A percentile compares a stretch with the other conserved stretches of the same genome.
phyloP scores from a whole-genome alignment of 2,113 vertebrate species.

The Antennarius striatus region DNA sequence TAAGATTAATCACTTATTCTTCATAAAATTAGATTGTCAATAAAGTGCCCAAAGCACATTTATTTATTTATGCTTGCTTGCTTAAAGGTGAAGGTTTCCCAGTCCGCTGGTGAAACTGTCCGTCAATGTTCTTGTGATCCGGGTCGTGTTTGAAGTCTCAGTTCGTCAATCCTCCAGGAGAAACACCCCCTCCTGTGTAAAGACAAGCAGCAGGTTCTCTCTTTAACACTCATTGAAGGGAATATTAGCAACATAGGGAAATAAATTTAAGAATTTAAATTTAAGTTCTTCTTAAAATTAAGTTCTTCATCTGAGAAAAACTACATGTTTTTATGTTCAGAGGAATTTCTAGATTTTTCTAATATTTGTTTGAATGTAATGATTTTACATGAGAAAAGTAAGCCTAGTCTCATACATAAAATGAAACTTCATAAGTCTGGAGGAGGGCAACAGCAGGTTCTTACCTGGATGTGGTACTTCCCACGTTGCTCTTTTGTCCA shows the following conservation, averaged over 20 bases:
- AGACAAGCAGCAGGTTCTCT: neutral
- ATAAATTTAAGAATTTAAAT: too few relatives aligned
- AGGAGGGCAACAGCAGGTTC: neutral
- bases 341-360: too few relatives aligned
- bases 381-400: too few relatives aligned
- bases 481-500: neutral
- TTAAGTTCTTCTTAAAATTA: too few relatives aligned
- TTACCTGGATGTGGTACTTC: constrained; percentile 21
- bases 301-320: too few relatives aligned
- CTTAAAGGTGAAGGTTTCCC: neutral
- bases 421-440: neutral
- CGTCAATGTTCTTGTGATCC: constrained; percentile 72
- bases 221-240: neutral
- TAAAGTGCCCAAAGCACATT: too few relatives aligned
- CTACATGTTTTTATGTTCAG: too few relatives aligned
- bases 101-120: constrained; percentile 48
- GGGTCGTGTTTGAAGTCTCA: constrained; percentile 74
- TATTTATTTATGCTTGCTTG: too few relatives aligned
- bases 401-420: too few relatives aligned
- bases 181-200: constrained; percentile 71
- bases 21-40: too few relatives aligned
- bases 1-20: neutral
- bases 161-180: constrained; percentile 75
- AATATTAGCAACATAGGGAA: too few relatives aligned
- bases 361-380: too few relatives aligned